A percentile compares a stretch with the other conserved stretches of the same genome.
Evolutionary conservation across 2,113 vertebrate genomes (phyloP).

Genomic region (Anhinga rufa): DNA sequence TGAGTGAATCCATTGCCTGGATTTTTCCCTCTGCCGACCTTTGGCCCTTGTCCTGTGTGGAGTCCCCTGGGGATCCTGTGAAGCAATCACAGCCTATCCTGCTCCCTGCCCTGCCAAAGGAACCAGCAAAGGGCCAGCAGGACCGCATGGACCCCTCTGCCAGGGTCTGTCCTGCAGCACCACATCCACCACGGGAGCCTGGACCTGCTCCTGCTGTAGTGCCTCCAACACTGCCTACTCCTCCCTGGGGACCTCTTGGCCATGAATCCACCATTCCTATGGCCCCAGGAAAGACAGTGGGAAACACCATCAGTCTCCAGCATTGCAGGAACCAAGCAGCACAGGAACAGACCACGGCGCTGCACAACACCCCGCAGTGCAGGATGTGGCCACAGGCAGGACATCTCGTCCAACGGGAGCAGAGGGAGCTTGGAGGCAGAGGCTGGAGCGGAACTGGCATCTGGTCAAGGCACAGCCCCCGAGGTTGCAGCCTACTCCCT

Average conservation of each 20-base stretch:
- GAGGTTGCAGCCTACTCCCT: neutral
- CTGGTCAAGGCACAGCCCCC: neutral
- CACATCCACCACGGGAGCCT: neutral
- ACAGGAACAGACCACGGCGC: neutral
- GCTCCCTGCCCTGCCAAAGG: neutral
- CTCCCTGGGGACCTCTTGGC: neutral
- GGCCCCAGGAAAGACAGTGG: neutral
- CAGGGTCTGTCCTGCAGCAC: neutral
- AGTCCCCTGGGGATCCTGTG: neutral
- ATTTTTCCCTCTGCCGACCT: neutral
- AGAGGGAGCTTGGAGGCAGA: neutral
- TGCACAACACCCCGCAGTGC: neutral
- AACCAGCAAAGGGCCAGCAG: neutral
- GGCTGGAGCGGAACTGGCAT: neutral
- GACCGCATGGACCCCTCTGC: rapidly evolving
- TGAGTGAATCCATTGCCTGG: neutral
- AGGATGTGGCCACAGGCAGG: neutral
- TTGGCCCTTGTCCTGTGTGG: neutral
- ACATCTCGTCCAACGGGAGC: rapidly evolving
- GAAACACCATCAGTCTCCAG: neutral
- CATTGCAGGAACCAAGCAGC: neutral
- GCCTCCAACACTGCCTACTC: neutral
- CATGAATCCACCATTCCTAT: neutral
- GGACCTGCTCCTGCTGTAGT: neutral
- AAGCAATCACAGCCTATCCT: neutral